phyloP scores from a whole-genome alignment of 2,113 vertebrate genomes.

The Saguinus midas region DNA sequence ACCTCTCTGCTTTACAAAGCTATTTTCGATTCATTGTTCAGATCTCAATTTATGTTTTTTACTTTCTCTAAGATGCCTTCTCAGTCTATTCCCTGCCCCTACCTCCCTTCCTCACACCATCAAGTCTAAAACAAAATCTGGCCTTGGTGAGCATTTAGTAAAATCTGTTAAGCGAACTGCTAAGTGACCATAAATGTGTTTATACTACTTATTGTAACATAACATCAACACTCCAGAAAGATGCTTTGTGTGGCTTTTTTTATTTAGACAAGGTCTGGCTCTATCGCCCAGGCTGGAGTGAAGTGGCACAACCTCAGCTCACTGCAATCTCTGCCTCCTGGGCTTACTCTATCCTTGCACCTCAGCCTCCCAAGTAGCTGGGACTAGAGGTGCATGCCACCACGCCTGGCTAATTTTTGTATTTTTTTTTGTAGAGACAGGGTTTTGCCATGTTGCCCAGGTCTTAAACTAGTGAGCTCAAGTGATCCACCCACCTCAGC shows the following conservation, averaged over 20 bases:
- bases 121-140: not conserved
- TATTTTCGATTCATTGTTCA: conserved; percentile 18
- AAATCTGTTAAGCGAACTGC: not conserved
- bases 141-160: not conserved
- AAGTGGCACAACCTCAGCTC: too few relatives aligned
- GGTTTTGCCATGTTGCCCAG: too few relatives aligned
- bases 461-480: too few relatives aligned
- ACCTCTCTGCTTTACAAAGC: not conserved
- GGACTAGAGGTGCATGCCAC: too few relatives aligned
- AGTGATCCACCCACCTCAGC: too few relatives aligned
- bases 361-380: too few relatives aligned
- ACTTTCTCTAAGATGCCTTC: not conserved
- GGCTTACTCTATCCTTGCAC: too few relatives aligned
- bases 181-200: not conserved
- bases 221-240: not conserved
- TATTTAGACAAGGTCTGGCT: too few relatives aligned
- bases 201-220: not conserved
- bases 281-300: too few relatives aligned
- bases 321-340: too few relatives aligned
- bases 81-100: not conserved
- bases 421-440: too few relatives aligned
- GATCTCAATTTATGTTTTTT: not conserved
- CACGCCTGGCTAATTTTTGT: too few relatives aligned
- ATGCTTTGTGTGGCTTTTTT: not conserved
- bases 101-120: not conserved